Conservation (phyloP, 2,888 invertebrate species). For the Brachypterus glaber region DNA sequence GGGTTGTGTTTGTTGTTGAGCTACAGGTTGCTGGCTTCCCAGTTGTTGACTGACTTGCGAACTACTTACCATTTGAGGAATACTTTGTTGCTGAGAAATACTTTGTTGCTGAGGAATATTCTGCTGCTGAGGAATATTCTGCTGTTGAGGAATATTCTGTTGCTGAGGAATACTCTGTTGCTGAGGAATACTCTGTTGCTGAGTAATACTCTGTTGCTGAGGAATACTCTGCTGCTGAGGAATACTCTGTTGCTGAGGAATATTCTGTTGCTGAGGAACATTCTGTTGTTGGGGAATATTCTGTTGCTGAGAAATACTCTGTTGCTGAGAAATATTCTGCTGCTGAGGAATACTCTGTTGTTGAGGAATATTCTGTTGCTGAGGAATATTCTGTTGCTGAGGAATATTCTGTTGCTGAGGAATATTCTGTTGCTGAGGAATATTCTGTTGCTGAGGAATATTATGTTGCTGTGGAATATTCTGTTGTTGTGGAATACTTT, state of each 20-base stretch:
- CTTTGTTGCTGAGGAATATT: too few relatives aligned
- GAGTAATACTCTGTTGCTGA: conserved; percentile 23
- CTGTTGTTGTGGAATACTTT: conserved; percentile 11
- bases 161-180: conserved; percentile 17
- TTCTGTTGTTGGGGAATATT: conserved; percentile 11
- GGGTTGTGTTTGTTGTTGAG: conserved; percentile 22
- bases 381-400: conserved; percentile 35
- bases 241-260: conserved; percentile 20
- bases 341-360: conserved; percentile 34
- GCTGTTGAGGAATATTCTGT: conserved; percentile 23
- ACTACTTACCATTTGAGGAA: conserved; percentile 8
- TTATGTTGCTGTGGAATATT: too few relatives aligned
- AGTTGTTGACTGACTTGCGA: conserved; percentile 8
- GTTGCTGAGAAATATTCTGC: too few relatives aligned
- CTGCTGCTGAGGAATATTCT: conserved; percentile 13
- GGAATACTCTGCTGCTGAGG: conserved; percentile 22
- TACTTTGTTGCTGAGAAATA: too few relatives aligned
- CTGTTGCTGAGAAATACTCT: too few relatives aligned
- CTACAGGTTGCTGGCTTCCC: too few relatives aligned
- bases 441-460: conserved; percentile 31
- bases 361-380: conserved; percentile 34
- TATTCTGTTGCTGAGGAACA: conserved; percentile 20
- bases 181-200: conserved; percentile 24
- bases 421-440: conserved; percentile 24
- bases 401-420: conserved; percentile 27